Evolutionary conservation across 2,113 vertebrate genomes (phyloP).

Genomic region (Sorex araneus): DNA sequence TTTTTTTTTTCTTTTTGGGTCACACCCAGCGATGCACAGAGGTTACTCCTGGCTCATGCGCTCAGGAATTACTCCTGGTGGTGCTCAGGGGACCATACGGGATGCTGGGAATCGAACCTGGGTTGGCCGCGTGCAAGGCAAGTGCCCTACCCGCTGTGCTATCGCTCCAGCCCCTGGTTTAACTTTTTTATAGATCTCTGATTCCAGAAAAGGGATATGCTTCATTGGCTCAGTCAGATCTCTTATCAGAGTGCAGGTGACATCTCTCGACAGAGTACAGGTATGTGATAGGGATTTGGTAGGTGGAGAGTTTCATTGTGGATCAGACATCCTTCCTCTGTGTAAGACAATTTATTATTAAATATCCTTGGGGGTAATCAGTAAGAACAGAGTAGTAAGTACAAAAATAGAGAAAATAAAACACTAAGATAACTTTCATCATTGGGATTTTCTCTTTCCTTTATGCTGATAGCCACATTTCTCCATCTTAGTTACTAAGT

Average conservation of each 20-base stretch:
- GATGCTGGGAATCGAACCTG: too few relatives aligned
- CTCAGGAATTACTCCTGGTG: too few relatives aligned
- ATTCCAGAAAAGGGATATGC: not conserved
- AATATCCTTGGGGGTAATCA: not conserved
- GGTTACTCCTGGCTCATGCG: too few relatives aligned
- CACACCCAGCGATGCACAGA: too few relatives aligned
- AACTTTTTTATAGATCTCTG: not conserved
- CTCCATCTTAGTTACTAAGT: not conserved
- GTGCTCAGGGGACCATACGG: too few relatives aligned
- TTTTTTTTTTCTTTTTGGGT: too few relatives aligned
- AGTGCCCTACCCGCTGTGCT: too few relatives aligned
- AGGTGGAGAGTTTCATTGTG: not conserved
- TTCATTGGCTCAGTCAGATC: not conserved
- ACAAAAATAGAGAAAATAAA: not conserved
- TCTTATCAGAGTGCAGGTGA: not conserved
- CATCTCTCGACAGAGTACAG: not conserved
- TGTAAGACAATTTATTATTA: not conserved
- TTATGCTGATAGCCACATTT: not conserved
- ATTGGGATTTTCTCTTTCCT: not conserved
- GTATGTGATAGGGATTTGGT: too few relatives aligned
- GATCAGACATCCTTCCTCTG: not conserved
- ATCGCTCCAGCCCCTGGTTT: too few relatives aligned
- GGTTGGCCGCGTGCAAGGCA: too few relatives aligned
- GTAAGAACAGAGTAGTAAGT: not conserved
- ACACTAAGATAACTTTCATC: not conserved